Evolutionary conservation across 2,888 invertebrate genomes (phyloP), one percentile per base, ranked within the genome.

Genomic region (Bellardia pandia): DNA sequence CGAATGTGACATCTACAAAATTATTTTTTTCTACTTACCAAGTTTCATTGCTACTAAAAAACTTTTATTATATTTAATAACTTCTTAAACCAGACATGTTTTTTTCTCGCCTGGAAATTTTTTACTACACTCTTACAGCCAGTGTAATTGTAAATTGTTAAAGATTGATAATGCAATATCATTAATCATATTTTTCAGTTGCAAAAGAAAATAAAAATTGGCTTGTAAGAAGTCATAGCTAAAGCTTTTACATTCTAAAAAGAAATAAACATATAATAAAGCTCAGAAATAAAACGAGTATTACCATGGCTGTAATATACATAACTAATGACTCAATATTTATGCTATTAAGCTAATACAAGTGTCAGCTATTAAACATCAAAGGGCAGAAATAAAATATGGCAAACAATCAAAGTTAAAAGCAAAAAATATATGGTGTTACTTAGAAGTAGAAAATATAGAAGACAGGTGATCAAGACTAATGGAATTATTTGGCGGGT

Each of bases 121-220:
- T 37, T 37, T 37, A 37, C 6, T 5, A 37, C 53, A 2, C n/a
- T 53, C 37, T 16, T n/a, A 33, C 3, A 37, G 7, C 33, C 37
- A 9, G 33, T 71, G 53, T 53, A 71, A 53, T 71, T 11, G 53
- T 53, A 71, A 71, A 14, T 33, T 71, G 53, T 71, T 37, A 71
- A 53, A 53, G 53, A 71, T 71, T 71, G 69, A 71, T 53, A 53
- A 53, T 53, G 69, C 53, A 37, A 33, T 53, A 37, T 16, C 33
- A 71, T 71, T 71, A 71, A 71, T 71, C 69, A 71, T 71, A 71
- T 60, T 71, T 71, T 71, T 71, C 37, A 30, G 48, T 23, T 69
- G 7, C 33, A 68, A 37, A 37, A 37, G 37, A 37, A 37, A 37
- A 37, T 37, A 51, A 53, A 71, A 53, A 37, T 33, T 3, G 45